Conservation (phyloP, 2,113 vertebrate species). For the Narcine bancroftii region DNA sequence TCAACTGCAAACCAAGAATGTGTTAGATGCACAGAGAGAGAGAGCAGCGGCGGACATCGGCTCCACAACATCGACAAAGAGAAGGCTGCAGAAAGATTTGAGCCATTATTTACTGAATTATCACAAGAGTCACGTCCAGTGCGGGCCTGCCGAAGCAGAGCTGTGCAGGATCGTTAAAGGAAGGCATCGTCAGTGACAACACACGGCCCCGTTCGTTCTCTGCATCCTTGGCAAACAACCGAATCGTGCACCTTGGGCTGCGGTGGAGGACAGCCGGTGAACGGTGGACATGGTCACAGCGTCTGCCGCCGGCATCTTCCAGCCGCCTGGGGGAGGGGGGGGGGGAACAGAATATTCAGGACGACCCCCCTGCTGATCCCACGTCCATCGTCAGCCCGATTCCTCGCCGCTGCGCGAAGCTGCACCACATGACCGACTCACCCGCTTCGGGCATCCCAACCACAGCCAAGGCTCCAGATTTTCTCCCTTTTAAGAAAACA, state of each 20-base stretch:
- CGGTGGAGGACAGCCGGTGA: not conserved
- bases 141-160: not conserved
- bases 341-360: too few relatives aligned
- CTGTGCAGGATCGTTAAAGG: not conserved
- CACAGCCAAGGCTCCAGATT: not conserved
- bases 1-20: not conserved
- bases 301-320: constrained; percentile 12
- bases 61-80: not conserved
- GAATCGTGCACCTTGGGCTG: constrained; percentile 13
- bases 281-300: not conserved
- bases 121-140: not conserved
- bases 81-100: constrained; percentile 8
- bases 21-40: not conserved
- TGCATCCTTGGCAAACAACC: not conserved
- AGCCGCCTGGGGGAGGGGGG: not conserved
- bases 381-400: constrained; percentile 21
- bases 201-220: not conserved
- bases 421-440: constrained; percentile 22
- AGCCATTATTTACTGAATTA: constrained; percentile 27
- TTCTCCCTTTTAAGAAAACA: not conserved
- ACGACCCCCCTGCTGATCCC: constrained; percentile 7
- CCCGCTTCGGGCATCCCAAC: not conserved
- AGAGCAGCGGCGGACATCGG: not conserved
- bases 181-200: not conserved
- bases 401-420: not conserved